Evolutionary conservation across 2,888 invertebrate species (phyloP), one percentile per base, ranked within the genome.

Genomic region (Tenthredo scrophulariae): DNA sequence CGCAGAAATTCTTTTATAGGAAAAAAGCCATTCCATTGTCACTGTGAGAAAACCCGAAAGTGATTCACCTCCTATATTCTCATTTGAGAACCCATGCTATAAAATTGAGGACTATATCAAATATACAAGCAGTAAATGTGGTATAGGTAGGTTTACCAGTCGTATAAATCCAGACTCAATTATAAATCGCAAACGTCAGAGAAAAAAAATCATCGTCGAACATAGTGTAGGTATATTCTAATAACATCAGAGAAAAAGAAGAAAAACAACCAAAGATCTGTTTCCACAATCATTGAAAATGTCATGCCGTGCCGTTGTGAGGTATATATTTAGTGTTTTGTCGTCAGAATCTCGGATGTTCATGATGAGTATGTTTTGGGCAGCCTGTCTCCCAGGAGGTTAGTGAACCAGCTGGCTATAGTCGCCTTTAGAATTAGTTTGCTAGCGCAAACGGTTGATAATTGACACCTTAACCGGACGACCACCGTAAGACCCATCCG

Each of bases 341-440:
- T 46, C 46, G 15, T 46, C 15, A 46, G 46, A 46, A 46, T 46
- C 46, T 46, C 15, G n/a, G 22, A 80, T 62, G 37, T 15, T 65
- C 18, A n/a, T 18, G 65, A 26, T 74, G 43, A 15, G 33, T 80
- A 65, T 43, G 62, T 80, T 80, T 80, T 26, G 62, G 80, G 65
- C 22, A 80, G 18, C 58, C 62, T 33, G 40, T 83, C 46, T 83
- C 83, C 67, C 83, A 50, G 83, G 67, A 83, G 83, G 83, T 67
- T 83, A 46, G 67, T 67, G 83, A 70, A 83, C 83, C 83, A 70
- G 54, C 67, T 33, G 22, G 43, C 43, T 22, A 67, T 22, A 67
- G 67, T 83, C 67, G 67, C 33, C 18, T 70, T 50, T 29, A 70
- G 67, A 46, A 83, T 50, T 67, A 18, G 43, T n/a, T 43, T 83